These are phyloP conservation scores for Melanotaenia nigrans DNA, from an alignment of 2,797 vertebrate species.

Conservation along the genomic window DNA sequence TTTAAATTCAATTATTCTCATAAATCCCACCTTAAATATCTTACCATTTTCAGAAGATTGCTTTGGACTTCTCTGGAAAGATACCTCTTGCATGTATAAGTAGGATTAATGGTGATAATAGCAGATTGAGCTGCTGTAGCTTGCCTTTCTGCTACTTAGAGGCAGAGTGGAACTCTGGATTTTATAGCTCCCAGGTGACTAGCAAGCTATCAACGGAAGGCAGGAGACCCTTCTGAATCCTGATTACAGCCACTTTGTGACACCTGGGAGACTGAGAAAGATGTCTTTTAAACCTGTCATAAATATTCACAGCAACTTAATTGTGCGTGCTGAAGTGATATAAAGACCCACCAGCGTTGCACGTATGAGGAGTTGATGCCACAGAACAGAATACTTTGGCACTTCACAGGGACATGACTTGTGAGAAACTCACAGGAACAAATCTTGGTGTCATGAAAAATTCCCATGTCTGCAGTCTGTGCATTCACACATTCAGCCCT, in stretches of 20 bases:
- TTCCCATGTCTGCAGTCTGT: slow-evolving; percentile 12
- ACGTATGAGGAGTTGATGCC: slow-evolving; percentile 67
- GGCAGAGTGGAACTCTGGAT: slow-evolving; percentile 48
- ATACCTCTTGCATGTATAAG: slow-evolving; percentile 5
- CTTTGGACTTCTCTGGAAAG: not conserved
- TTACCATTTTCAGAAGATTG: not conserved
- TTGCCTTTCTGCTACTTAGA: slow-evolving; percentile 39
- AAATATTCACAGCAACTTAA: slow-evolving; percentile 87
- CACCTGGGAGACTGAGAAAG: slow-evolving; percentile 80
- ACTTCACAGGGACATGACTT: slow-evolving; percentile 47
- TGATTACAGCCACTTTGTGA: slow-evolving; percentile 86
- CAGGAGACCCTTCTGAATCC: slow-evolving; percentile 73
- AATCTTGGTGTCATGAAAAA: slow-evolving; percentile 25
- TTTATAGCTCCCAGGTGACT: slow-evolving; percentile 79
- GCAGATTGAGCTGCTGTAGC: slow-evolving; percentile 18
- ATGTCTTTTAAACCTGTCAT: slow-evolving; percentile 80
- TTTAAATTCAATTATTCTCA: not conserved
- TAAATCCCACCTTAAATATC: not conserved
- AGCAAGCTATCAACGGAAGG: slow-evolving; percentile 70
- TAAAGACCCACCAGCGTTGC: slow-evolving; percentile 75
- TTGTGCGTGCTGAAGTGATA: slow-evolving; percentile 79
- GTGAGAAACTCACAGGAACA: slow-evolving; percentile 65
- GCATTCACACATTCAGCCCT: slow-evolving; percentile 26
- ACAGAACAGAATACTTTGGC: slow-evolving; percentile 48
- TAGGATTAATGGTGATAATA: slow-evolving; percentile 14